Base-by-base conservation (phyloP, 2,113 vertebrate species). In the Terrapene triunguis region DNA sequence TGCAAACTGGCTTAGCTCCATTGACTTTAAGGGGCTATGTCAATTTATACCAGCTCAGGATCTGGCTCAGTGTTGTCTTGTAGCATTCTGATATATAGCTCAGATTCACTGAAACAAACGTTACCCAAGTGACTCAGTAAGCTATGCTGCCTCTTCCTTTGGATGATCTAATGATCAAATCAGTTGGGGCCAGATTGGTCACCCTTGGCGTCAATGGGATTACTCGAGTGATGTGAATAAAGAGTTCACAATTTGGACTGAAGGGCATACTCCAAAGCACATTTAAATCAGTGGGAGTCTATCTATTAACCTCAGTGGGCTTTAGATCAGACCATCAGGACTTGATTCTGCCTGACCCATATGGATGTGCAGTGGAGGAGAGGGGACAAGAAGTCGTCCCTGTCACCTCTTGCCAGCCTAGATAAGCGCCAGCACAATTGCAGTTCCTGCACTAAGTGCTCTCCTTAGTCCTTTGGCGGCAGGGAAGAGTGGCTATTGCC, bases 401-500 rank as follows among this genome's bases (percentile, higher is more conserved):
- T 84, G 93, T 50, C 76, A n/a, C 57, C 50, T 3, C 83, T 32
- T 80, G 50, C 47, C 0, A 0, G 54, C 95, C 51, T 50, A 25
- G 1, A 1, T 22, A 27, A 85, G 83, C 57, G 29, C 85, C 55
- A 74, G 22, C 4, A 6, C 81, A 53, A 65, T 79, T 74, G 29
- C 8, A 35, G 50, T 86, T 72, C 32, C 48, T 59, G 42, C 51
- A 55, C 79, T 74, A 54, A 54, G 27, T 54, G n/a, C 12, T 55
- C 32, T 76, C 42, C 74, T 44, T 44, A 14, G 85, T n/a, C 32
- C 0, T 79, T 91, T 21, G 6, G 1, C 72, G 54, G 82, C 90
- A 83, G 19, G 35, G 6, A 94, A 85, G 19, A 91, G 50, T 27
- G 80, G 32, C 27, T 88, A 38, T 69, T 90, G n/a, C 82, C 53